Conservation (phyloP, 1,140 invertebrate genomes). For the Cydia fagiglandana region DNA sequence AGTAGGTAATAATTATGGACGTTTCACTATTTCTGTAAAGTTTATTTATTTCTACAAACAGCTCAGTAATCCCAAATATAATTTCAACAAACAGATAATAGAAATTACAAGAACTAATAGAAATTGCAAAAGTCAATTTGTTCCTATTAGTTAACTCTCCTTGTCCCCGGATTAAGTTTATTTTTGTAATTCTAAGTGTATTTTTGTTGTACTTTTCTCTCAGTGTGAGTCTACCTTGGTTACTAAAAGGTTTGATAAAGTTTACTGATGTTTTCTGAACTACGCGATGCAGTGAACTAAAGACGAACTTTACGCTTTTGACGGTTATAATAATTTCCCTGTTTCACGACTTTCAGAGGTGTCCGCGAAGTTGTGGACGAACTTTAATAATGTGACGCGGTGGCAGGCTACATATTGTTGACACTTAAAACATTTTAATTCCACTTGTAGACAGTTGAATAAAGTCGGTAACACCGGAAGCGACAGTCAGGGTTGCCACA, state of each 20-base stretch:
- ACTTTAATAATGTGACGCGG: slow-evolving; percentile 24
- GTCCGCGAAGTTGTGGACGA: slow-evolving; percentile 6
- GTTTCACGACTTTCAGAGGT: slow-evolving; percentile 12
- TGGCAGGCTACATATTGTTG: slow-evolving; percentile 12
- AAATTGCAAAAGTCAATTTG: no score
- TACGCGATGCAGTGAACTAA: slow-evolving; percentile 33
- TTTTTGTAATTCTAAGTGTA: no score
- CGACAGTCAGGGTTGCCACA: neutral
- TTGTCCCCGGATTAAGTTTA: no score
- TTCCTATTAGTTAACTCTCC: no score
- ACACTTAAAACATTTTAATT: slow-evolving; percentile 28
- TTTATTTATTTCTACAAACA: no score
- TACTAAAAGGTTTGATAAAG: neutral
- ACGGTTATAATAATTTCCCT: neutral
- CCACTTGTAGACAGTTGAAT: slow-evolving; percentile 22
- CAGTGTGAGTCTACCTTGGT: no score
- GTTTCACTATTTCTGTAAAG: no score
- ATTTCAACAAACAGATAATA: no score
- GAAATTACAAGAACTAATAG: no score
- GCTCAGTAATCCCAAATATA: no score
- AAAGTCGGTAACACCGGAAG: slow-evolving; percentile 11
- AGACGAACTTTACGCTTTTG: slow-evolving; percentile 40
- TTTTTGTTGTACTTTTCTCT: no score
- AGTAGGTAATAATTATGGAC: no score
- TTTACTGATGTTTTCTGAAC: neutral